phyloP scores from a whole-genome alignment of 1,140 invertebrate genomes.

The Eriocheir sinensis region DNA sequence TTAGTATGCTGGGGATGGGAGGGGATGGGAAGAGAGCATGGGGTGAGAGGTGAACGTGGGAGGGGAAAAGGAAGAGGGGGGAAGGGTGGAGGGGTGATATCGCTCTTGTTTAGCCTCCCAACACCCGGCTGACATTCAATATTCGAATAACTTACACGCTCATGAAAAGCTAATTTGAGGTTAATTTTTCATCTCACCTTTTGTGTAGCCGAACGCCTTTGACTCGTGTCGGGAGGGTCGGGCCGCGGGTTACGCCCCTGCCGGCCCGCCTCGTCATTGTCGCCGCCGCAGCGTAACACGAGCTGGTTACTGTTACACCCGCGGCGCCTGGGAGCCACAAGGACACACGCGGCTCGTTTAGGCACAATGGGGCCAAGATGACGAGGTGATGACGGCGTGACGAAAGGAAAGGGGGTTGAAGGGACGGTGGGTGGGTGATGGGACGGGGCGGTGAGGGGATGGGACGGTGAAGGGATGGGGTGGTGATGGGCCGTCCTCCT shows the following conservation, averaged over 20 bases:
- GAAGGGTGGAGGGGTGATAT: background rate
- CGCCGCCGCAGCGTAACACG: slow-evolving; percentile 39
- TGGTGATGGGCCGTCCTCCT: no score
- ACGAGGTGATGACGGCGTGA: background rate
- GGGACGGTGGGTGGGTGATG: no score
- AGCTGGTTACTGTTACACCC: slow-evolving; percentile 47
- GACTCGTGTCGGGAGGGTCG: slow-evolving; percentile 17
- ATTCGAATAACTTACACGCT: slow-evolving; percentile 45
- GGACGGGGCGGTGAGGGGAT: background rate
- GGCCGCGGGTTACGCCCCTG: slow-evolving; percentile 45
- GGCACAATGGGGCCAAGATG: background rate
- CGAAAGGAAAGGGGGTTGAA: no score
- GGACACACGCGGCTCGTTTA: background rate
- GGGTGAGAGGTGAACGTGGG: no score
- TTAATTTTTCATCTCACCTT: slow-evolving; percentile 39
- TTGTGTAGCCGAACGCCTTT: background rate
- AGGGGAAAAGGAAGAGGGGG: background rate
- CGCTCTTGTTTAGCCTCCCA: background rate
- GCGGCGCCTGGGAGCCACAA: background rate
- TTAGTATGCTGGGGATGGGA: no score
- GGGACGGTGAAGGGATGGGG: no score
- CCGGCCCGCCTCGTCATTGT: background rate
- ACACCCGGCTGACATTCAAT: background rate
- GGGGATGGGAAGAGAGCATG: no score
- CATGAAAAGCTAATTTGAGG: slow-evolving; percentile 31